These are phyloP conservation scores for Flexamia atlantica DNA, from an alignment of 2,888 invertebrate genomes.

Conservation along the genomic window DNA sequence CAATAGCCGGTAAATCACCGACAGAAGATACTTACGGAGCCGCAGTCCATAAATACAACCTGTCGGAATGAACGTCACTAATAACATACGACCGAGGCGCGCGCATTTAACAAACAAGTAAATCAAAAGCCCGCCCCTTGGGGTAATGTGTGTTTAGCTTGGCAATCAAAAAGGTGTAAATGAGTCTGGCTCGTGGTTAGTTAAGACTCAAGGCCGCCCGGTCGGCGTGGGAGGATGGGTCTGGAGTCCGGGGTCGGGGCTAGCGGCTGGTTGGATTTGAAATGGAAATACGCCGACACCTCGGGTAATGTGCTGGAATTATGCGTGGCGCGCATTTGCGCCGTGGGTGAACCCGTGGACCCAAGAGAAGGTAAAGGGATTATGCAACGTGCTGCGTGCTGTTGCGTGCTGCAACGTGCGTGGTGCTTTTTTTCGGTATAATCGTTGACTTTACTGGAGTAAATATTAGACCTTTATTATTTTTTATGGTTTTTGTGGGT, in stretches of 20 bases:
- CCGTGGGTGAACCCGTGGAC: no score
- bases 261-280: slow-evolving; percentile 7
- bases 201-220: slow-evolving; percentile 7
- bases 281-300: background rate
- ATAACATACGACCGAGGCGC: background rate
- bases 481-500: no score
- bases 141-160: slow-evolving; percentile 7
- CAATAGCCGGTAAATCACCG: slow-evolving; percentile 15
- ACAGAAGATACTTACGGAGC: background rate
- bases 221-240: background rate
- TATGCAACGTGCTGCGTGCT: no score
- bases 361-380: no score
- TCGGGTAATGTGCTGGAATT: background rate
- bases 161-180: slow-evolving; percentile 30
- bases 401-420: no score
- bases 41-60: slow-evolving; percentile 11
- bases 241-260: background rate
- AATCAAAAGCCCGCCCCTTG: background rate
- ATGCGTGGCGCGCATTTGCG: no score
- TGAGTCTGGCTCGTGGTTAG: slow-evolving; percentile 10
- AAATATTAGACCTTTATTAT: no score
- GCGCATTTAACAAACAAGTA: slow-evolving; percentile 11
- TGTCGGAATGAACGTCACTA: background rate
- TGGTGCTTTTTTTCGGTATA: no score
- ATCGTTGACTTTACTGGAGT: no score